Base-by-base conservation (phyloP, 2,113 vertebrate genomes). In the Tursiops truncatus region DNA sequence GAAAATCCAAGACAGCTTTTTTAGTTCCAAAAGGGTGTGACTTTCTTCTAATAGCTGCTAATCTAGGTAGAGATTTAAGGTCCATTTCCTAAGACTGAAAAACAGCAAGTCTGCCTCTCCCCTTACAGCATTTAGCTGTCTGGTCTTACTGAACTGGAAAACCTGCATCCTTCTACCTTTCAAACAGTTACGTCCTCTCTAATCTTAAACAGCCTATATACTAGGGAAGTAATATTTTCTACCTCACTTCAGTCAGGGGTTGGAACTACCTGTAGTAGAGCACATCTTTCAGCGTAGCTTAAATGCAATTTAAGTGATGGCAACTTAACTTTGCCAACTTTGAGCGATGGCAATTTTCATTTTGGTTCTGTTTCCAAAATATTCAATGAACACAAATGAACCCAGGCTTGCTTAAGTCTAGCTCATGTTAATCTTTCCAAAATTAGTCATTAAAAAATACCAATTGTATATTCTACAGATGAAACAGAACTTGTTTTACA, bases 1-100 rank as follows among this genome's bases (percentile, higher is more conserved):
- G 44, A 23, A 93, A 96, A 73, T 58, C 79, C 81, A 94, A 94
- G 41, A 44, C 73, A 77, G 18, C 8, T 77, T 89, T 85, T 82
- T 50, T 70, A 91, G 68, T 91, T 95, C 44, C 28, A 33, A 33
- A 80, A 76, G 38, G 17, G 67, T 26, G 14, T 53, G 7, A 76
- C 58, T 79, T 85, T 50, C 28, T 71, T 62, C 15, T 58, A 65
- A 68, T 21, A 93, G 73, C 15, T 86, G 20, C 74, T 62, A 93
- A 74, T 50, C 60, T 5, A 0, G 71, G 12, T 21, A 94, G 6
- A 89, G 21, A 8, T 56, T 53, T 91, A 87, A 26, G 58, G 28
- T 47, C n/a, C 44, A 74, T 23, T 82, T 97, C n/a, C 63, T 84
- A 31, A 74, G 26, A 93, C 47, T 89, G 76, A 38, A 81, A 82